phyloP scores from a whole-genome alignment of 2,797 vertebrate genomes.

The Enteromius argenteus region DNA sequence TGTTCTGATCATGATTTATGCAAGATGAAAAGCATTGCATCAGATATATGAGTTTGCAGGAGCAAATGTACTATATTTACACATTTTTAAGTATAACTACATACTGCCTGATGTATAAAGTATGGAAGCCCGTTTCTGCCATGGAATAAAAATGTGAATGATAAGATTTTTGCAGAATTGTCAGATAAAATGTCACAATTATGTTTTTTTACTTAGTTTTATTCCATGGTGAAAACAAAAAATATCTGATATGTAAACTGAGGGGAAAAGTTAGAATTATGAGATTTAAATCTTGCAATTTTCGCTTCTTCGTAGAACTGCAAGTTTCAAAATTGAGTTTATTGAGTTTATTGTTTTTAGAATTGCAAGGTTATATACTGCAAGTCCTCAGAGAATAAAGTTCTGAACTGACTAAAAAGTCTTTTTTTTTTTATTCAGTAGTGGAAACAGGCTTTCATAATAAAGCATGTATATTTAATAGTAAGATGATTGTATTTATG shows the following conservation, averaged over 20 bases:
- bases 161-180: neutral
- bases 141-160: neutral
- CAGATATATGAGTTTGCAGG: neutral
- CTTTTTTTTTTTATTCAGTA: neutral
- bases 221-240: neutral
- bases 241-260: neutral
- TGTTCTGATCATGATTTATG: neutral
- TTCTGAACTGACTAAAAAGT: neutral
- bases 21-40: neutral
- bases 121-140: neutral
- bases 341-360: neutral
- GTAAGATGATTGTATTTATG: conserved; percentile 3
- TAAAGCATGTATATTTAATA: neutral
- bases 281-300: neutral
- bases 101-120: neutral
- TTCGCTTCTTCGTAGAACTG: neutral
- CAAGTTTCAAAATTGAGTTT: neutral
- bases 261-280: neutral
- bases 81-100: neutral
- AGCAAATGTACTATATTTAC: conserved; percentile 12
- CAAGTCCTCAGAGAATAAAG: neutral
- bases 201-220: neutral
- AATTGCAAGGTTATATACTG: neutral
- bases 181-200: neutral
- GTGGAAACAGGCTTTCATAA: neutral